Base-by-base conservation (phyloP, 2,113 vertebrate species). In the Sakesphorus luctuosus region DNA sequence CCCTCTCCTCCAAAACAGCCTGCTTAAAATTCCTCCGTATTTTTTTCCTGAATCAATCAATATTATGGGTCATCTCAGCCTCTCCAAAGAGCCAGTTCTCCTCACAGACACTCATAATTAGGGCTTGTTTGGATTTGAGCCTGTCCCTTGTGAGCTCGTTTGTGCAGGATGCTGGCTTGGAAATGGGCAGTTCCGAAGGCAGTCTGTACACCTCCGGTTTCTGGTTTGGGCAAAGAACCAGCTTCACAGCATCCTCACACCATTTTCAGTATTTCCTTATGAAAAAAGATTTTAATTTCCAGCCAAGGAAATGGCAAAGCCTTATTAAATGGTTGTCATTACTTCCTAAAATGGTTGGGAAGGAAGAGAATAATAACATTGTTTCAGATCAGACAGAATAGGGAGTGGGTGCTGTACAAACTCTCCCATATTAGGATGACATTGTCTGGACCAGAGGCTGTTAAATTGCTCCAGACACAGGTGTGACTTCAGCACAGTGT, bases 141-240 rank as follows among this genome's bases (percentile, higher is more conserved):
- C 79, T 91, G 95, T 68, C 92, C 79, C 87, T 77, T 77, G 87
- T 91, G 95, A 87, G 73, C 81, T 95, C 82, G 77, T 96, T 96
- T 96, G 84, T 73, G 56, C 69, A 91, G 74, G 52, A 80, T 58
- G 55, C 43, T 80, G 77, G 79, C 61, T 73, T 72, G 71, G 84
- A 93, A 89, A 93, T 35, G 36, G 35, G 61, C 38, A 74, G 9
- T 76, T 86, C 68, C 5, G 11, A 74, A 91, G 40, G 36, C 56
- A 65, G 49, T 5, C 75, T 52, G 43, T 53, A 5, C 23, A 62
- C 36, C n/a, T 78, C 67, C 66, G 36, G 10, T 58, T 76, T 81
- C 2, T 38, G 69, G n/a, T 66, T 52, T 91, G n/a, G 79, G 56
- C 21, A 26, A 77, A 74, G 71, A 69, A 87, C 8, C 3, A 72